Evolutionary conservation across 2,888 invertebrate species (phyloP).

Genomic region (Apodemia zela): DNA sequence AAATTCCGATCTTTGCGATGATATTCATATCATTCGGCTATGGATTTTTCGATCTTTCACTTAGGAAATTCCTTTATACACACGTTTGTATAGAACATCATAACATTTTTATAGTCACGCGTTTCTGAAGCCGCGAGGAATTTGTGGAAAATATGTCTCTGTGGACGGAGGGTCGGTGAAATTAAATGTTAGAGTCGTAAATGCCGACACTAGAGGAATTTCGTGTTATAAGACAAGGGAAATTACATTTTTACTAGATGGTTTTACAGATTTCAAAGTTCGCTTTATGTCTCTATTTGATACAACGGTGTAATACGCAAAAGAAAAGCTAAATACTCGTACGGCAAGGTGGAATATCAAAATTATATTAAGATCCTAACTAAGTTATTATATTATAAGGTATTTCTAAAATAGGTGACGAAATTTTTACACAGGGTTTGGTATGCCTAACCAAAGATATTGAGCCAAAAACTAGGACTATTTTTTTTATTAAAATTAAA

Average conservation of each 20-base stretch:
- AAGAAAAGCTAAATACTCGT: too few relatives aligned
- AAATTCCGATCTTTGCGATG: neutral
- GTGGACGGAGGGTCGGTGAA: constrained; percentile 11
- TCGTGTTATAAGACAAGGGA: constrained; percentile 10
- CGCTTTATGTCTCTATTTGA: neutral
- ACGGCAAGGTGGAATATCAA: too few relatives aligned
- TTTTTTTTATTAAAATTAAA: too few relatives aligned
- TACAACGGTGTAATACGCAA: too few relatives aligned
- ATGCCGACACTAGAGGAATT: constrained; percentile 9
- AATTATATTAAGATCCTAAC: too few relatives aligned
- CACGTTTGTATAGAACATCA: neutral
- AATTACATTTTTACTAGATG: constrained; percentile 7
- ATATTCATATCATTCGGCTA: constrained; percentile 1
- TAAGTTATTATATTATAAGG: too few relatives aligned
- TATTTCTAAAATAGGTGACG: too few relatives aligned
- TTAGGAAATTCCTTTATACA: constrained; percentile 3
- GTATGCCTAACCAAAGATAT: too few relatives aligned
- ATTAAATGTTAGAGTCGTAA: constrained; percentile 14
- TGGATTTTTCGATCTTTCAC: neutral
- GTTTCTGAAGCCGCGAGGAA: constrained; percentile 4
- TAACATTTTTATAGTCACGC: constrained; percentile 13
- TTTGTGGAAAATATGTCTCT: constrained; percentile 15
- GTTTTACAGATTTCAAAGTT: neutral
- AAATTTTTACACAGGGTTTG: too few relatives aligned
- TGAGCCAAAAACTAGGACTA: too few relatives aligned